phyloP scores from a whole-genome alignment of 1,140 invertebrate genomes.

The Calliphora vicina region DNA sequence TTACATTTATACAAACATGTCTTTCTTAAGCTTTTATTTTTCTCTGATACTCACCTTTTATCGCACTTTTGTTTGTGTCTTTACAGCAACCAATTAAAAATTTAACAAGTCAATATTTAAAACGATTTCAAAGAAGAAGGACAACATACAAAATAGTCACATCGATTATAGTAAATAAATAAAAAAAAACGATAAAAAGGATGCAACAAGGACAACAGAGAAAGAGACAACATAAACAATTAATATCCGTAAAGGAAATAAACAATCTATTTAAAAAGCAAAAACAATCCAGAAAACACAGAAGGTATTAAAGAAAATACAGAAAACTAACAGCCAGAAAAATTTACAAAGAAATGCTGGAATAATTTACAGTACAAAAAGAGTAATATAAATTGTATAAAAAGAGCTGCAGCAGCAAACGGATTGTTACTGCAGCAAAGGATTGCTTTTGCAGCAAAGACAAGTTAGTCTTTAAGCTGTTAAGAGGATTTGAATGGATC shows the following conservation, averaged over 20 bases:
- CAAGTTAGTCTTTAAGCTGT: neutral
- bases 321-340: neutral
- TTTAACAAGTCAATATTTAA: neutral
- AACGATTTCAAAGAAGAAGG: neutral
- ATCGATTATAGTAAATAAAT: neutral
- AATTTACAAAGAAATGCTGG: neutral
- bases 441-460: neutral
- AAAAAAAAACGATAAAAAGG: neutral
- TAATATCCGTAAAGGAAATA: conserved; percentile 21
- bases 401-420: neutral
- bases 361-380: neutral
- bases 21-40: neutral
- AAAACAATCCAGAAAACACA: neutral
- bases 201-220: neutral
- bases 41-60: neutral
- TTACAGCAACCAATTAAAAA: neutral
- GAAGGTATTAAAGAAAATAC: neutral
- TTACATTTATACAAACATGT: no score
- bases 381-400: neutral
- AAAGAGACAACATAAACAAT: conserved; percentile 32
- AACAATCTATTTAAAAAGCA: neutral
- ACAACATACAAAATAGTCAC: neutral
- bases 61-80: neutral
- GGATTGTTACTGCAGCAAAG: neutral
- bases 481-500: conserved; percentile 22